Conservation (phyloP, 2,888 invertebrate species). For the Congeria kusceri region DNA sequence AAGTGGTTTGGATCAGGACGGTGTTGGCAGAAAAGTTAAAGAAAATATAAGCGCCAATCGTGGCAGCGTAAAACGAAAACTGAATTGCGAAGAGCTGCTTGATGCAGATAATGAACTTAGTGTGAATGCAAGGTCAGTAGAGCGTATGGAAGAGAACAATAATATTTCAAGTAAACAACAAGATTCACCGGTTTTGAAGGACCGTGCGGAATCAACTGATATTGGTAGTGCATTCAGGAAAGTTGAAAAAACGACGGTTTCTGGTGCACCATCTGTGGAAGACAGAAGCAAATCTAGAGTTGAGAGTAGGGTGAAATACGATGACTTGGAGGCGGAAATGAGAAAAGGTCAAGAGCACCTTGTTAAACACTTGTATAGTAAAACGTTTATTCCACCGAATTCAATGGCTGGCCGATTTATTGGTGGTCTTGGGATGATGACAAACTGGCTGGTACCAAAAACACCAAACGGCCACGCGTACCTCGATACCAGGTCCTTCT, state of each 20-base stretch:
- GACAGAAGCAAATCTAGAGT: too few species aligned
- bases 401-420: conserved; percentile 17
- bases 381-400: conserved; percentile 19
- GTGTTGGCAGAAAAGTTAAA: neutral
- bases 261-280: too few species aligned
- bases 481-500: conserved; percentile 29
- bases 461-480: conserved; percentile 12
- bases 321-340: too few species aligned
- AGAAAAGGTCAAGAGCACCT: too few species aligned
- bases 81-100: neutral
- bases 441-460: conserved; percentile 46
- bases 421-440: conserved; percentile 40
- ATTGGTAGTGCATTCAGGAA: conserved; percentile 78
- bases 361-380: conserved; percentile 31
- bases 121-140: neutral
- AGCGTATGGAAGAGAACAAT: conserved; percentile 44
- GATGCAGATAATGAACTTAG: too few species aligned
- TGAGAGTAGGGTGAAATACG: too few species aligned
- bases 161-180: conserved; percentile 18
- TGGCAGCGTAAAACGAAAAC: neutral
- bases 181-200: neutral
- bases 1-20: neutral
- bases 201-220: conserved; percentile 12
- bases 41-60: neutral
- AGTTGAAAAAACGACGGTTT: too few species aligned